Evolutionary conservation across 2,797 vertebrate species (phyloP).

Genomic region (Borostomias antarcticus): DNA sequence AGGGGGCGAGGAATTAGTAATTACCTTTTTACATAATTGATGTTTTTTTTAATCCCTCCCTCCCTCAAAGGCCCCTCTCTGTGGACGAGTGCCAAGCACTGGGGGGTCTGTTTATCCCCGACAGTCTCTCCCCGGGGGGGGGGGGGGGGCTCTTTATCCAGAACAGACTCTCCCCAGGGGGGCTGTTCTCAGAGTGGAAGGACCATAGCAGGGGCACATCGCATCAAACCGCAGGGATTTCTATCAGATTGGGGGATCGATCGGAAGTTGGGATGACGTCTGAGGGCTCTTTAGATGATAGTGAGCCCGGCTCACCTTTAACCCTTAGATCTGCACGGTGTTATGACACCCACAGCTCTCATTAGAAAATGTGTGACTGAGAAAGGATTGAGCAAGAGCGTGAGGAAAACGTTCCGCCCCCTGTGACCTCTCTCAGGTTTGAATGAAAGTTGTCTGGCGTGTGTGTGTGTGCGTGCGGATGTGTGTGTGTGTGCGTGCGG

Average conservation of each 20-base stretch:
- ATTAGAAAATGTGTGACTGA: background rate
- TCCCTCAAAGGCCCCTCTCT: constrained; percentile 66
- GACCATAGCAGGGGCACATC: too few relatives aligned
- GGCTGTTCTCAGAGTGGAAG: constrained; percentile 5
- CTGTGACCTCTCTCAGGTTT: background rate
- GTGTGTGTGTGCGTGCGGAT: too few relatives aligned
- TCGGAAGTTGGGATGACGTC: too few relatives aligned
- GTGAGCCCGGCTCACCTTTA: background rate
- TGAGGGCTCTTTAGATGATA: background rate
- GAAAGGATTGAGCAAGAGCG: background rate
- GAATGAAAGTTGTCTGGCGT: background rate
- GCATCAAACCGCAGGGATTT: background rate
- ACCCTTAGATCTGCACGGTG: background rate
- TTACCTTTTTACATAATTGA: constrained; percentile 79
- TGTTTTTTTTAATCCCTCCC: constrained; percentile 59
- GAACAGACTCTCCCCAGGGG: too few relatives aligned
- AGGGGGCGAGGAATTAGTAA: constrained; percentile 72
- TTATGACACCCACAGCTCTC: background rate
- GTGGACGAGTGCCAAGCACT: constrained; percentile 49
- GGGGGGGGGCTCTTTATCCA: constrained; percentile 65
- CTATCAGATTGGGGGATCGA: background rate
- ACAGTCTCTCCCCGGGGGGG: constrained; percentile 46
- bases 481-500: too few relatives aligned
- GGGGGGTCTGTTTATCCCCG: constrained; percentile 65
- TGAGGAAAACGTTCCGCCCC: background rate